Evolutionary conservation across 2,113 vertebrate species (phyloP), one percentile per base, ranked within the genome.

Genomic region (Hypanus sabinus): DNA sequence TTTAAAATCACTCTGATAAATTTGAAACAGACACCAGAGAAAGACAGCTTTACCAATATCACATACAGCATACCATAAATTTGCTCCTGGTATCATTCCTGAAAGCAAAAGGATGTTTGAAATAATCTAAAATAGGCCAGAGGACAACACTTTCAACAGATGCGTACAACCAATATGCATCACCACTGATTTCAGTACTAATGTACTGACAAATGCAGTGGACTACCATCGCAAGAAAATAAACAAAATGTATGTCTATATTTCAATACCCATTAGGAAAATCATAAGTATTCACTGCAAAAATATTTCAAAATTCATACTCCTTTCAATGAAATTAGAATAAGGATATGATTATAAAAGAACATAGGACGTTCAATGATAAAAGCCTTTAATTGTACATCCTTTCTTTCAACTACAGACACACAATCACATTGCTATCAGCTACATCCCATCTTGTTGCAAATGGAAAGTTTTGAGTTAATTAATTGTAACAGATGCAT

Each of bases 401-500:
- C 57, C 30, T 33, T 88, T 88, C 85, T n/a, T 33, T 65, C 60
- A 65, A 62, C 27, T 71, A 22, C 68, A 93, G 68, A 93, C 55
- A 3, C 27, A 46, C 36, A 33, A 65, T 65, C 11, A 8, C 65
- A 71, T 93, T 65, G 92, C 90, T 94, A 76, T 79, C 94, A 77
- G 60, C 95, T 94, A 94, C 95, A 95, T 38, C 94, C 94, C 95
- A 95, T 96, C 96, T 95, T 95, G 94, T 92, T 9, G 3, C 95
- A 96, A 96, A 95, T 94, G 46, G 91, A 94, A 38, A 94, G 30
- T 65, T 24, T 55, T 55, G 93, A 46, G 94, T 85, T 83, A 94
- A 95, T 96, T 33, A 95, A 96, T 95, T 95, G 95, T 96, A 96
- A 97, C 96, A 97, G 96, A 95, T 96, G 96, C 95, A 95, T 96